These are phyloP conservation scores for Hylaea fasciaria DNA, from an alignment of 2,888 invertebrate species.

Conservation along the genomic window DNA sequence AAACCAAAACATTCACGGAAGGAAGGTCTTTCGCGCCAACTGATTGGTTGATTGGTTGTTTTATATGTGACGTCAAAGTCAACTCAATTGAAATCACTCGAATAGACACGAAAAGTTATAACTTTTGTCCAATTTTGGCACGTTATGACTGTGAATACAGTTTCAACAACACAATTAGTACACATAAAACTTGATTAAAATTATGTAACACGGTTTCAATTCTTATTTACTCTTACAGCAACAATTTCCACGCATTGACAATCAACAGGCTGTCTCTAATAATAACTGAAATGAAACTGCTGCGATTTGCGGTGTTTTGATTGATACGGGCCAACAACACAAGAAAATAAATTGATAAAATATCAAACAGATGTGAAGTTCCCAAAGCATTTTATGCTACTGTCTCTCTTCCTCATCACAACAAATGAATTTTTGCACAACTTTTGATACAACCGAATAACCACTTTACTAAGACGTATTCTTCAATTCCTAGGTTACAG, in stretches of 20 bases:
- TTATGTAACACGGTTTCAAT: conserved; percentile 24
- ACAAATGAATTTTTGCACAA: not conserved
- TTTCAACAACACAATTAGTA: conserved; percentile 59
- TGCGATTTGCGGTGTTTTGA: conserved; percentile 59
- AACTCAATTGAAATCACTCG: conserved; percentile 75
- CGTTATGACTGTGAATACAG: conserved; percentile 43
- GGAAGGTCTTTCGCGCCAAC: conserved; percentile 60
- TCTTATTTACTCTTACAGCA: conserved; percentile 15
- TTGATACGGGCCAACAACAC: conserved; percentile 42
- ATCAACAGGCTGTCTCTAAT: conserved; percentile 51
- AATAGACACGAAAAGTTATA: conserved; percentile 60
- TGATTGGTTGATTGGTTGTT: conserved; percentile 68
- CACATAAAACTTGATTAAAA: conserved; percentile 41
- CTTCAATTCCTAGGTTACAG: too few species aligned
- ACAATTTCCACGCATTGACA: conserved; percentile 33
- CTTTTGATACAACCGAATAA: not conserved
- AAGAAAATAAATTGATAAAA: conserved; percentile 44
- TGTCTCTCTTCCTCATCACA: conserved; percentile 39
- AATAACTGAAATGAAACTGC: conserved; percentile 57
- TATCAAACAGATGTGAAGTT: conserved; percentile 62
- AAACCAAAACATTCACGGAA: conserved; percentile 61
- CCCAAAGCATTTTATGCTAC: conserved; percentile 33
- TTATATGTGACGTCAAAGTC: conserved; percentile 76
- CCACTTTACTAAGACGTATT: too few species aligned
- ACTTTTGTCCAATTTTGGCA: conserved; percentile 45